A percentile compares a stretch with the other conserved stretches of the same genome.
These are phyloP conservation scores for Machimus rusticus DNA, from an alignment of 2,888 invertebrate genomes.

Conservation along the genomic window DNA sequence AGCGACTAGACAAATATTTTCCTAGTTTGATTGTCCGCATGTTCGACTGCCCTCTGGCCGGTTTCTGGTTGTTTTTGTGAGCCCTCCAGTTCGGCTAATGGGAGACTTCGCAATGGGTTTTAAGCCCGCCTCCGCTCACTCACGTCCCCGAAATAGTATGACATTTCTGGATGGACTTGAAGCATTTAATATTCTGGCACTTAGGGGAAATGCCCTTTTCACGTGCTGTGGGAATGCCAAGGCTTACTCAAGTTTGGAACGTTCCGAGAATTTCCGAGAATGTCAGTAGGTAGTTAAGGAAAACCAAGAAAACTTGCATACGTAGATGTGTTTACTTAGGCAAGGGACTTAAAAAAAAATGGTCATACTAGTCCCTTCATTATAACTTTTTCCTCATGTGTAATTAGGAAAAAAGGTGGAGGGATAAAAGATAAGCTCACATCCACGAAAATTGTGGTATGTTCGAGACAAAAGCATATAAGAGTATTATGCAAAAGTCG, in stretches of 20 bases:
- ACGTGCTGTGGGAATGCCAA: neutral
- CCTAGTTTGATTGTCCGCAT: slow-evolving; percentile 33
- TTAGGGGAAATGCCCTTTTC: neutral
- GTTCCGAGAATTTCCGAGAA: neutral
- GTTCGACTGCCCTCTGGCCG: neutral
- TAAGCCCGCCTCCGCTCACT: neutral
- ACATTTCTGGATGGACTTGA: neutral
- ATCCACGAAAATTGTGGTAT: neutral
- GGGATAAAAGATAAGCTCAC: neutral
- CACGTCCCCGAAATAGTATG: neutral
- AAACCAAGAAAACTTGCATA: neutral
- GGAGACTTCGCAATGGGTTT: neutral
- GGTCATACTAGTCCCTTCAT: neutral
- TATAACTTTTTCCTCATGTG: neutral
- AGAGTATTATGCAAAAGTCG: neutral
- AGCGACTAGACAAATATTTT: slow-evolving; percentile 41
- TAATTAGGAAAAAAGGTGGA: neutral
- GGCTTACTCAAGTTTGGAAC: neutral
- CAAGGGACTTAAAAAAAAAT: neutral
- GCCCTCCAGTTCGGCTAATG: neutral
- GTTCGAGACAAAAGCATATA: neutral
- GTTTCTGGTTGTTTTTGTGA: neutral
- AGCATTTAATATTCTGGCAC: slow-evolving; percentile 12
- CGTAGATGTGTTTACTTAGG: neutral
- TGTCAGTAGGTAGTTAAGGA: neutral